These are phyloP conservation scores for Halcyon leucocephala DNA, from an alignment of 2,797 vertebrate species.

Conservation along the genomic window DNA sequence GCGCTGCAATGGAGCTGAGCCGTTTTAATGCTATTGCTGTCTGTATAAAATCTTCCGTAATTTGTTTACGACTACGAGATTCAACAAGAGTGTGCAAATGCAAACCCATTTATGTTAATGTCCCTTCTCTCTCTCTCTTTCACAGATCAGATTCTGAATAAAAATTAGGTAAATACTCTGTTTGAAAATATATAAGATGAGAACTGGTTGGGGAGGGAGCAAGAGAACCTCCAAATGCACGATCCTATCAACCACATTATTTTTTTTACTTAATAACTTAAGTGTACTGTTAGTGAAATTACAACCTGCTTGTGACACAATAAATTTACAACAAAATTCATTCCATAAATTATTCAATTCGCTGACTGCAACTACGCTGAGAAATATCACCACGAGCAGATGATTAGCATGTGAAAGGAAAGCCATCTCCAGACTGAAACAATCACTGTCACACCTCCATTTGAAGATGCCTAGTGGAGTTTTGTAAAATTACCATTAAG, in stretches of 20 bases:
- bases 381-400: constrained; percentile 81
- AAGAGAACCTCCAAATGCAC: constrained; percentile 70
- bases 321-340: constrained; percentile 87
- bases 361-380: constrained; percentile 77
- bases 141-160: constrained; percentile 81
- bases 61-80: constrained; percentile 80
- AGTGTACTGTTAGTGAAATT: constrained; percentile 89
- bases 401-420: constrained; percentile 88
- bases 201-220: constrained; percentile 64
- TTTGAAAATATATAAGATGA: constrained; percentile 85
- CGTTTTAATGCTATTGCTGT: constrained; percentile 74
- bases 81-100: constrained; percentile 81
- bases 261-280: constrained; percentile 88
- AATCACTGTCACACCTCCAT: constrained; percentile 85
- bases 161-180: constrained; percentile 82
- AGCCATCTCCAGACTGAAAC: constrained; percentile 79
- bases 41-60: constrained; percentile 78
- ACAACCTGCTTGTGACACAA: constrained; percentile 87
- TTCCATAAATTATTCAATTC: constrained; percentile 88
- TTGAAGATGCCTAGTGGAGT: constrained; percentile 80
- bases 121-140: constrained; percentile 60
- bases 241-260: constrained; percentile 75
- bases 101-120: constrained; percentile 82
- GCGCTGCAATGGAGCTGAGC: neutral
- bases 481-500: constrained; percentile 83